Evolutionary conservation across 2,888 invertebrate genomes (phyloP).

Genomic region (Yponomeuta plumbellus): DNA sequence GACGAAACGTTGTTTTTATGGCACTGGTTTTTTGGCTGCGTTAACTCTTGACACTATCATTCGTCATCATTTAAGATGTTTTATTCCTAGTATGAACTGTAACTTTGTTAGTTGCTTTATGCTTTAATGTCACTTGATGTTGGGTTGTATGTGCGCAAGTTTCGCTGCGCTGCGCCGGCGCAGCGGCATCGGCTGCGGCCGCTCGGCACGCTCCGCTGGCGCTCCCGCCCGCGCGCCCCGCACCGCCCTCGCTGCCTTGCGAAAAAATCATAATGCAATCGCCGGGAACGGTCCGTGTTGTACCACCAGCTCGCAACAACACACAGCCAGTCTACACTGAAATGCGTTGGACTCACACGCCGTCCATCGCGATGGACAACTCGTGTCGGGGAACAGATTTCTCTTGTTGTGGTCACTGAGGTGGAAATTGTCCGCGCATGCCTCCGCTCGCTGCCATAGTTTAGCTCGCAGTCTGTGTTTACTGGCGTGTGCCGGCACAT

Average conservation of each 20-base stretch:
- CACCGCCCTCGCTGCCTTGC: conserved; percentile 68
- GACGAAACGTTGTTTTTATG: conserved; percentile 33
- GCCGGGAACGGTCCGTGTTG: conserved; percentile 72
- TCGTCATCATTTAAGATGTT: conserved; percentile 15
- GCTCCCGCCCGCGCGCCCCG: conserved; percentile 43
- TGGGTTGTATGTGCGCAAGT: conserved; percentile 42
- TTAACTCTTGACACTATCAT: conserved; percentile 27
- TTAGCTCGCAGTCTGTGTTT: neutral
- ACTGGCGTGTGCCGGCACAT: conserved; percentile 13
- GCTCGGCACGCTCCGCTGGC: conserved; percentile 70
- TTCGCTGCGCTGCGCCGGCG: conserved; percentile 52
- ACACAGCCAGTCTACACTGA: conserved; percentile 73
- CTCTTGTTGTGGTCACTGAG: conserved; percentile 55
- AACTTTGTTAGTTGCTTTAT: neutral
- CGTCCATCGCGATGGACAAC: conserved; percentile 70
- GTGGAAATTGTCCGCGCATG: conserved; percentile 45
- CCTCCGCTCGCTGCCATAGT: neutral
- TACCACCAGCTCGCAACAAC: conserved; percentile 62
- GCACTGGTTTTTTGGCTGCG: conserved; percentile 29
- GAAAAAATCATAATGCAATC: conserved; percentile 76
- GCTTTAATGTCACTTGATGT: conserved; percentile 23
- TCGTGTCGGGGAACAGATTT: conserved; percentile 66
- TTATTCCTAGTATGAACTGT: conserved; percentile 20
- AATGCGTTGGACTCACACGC: conserved; percentile 74
- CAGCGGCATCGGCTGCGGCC: conserved; percentile 61